Conservation (phyloP, 2,888 invertebrate genomes). For the Scotopteryx bipunctaria region DNA sequence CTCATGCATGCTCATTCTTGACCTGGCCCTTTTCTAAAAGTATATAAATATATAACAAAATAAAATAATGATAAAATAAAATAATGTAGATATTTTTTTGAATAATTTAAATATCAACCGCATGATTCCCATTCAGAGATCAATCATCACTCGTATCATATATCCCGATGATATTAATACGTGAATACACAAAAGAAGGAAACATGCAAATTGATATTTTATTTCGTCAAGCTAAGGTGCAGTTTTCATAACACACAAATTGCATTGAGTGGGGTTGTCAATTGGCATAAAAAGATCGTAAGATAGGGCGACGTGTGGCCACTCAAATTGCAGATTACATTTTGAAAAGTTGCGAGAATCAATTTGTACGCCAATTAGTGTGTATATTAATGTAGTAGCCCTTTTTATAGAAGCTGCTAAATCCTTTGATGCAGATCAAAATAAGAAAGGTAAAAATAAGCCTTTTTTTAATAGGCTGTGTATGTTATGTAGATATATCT, state of each 20-base stretch:
- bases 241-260: too few relatives aligned
- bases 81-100: neutral
- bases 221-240: too few relatives aligned
- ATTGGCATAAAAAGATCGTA: slow-evolving; percentile 23
- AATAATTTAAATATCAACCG: slow-evolving; percentile 1
- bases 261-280: slow-evolving; percentile 20
- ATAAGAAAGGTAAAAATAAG: too few relatives aligned
- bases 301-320: slow-evolving; percentile 34
- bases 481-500: too few relatives aligned
- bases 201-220: too few relatives aligned
- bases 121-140: slow-evolving; percentile 6
- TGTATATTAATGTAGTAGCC: slow-evolving; percentile 21
- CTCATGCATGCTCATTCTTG: too few relatives aligned
- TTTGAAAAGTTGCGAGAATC: slow-evolving; percentile 39
- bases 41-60: too few relatives aligned
- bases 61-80: too few relatives aligned
- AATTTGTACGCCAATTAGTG: slow-evolving; percentile 52
- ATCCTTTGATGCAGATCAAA: too few relatives aligned
- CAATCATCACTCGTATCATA: slow-evolving; percentile 14
- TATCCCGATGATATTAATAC: slow-evolving; percentile 5
- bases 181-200: neutral
- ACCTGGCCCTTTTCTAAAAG: too few relatives aligned
- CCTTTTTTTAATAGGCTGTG: too few relatives aligned
- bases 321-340: slow-evolving; percentile 44
- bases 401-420: slow-evolving; percentile 10